Conservation (phyloP, 2,113 vertebrate genomes). For the Poeciliopsis turrubarensis region DNA sequence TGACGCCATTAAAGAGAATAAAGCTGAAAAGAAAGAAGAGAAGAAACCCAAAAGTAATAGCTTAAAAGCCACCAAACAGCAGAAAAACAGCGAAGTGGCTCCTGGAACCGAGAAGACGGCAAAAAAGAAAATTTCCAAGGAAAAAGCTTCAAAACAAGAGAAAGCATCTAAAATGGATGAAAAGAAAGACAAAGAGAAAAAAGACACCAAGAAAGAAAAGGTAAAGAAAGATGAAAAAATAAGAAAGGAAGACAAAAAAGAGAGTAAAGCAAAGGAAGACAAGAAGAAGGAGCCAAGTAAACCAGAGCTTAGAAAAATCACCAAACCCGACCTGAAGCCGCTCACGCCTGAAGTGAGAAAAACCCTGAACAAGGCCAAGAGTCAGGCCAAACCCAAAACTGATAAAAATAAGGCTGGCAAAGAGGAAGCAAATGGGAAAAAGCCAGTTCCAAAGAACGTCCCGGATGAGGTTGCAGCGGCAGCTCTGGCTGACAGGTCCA, state of each 20-base stretch:
- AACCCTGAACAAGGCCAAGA: constrained; percentile 93
- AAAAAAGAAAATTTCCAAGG: constrained; percentile 91
- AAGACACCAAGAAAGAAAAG: constrained; percentile 90
- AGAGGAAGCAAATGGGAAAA: constrained; percentile 81
- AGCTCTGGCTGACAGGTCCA: constrained; percentile 81
- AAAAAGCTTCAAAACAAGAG: constrained; percentile 90
- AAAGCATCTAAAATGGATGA: constrained; percentile 90
- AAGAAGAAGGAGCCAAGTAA: constrained; percentile 90
- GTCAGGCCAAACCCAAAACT: constrained; percentile 84
- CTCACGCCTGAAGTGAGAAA: constrained; percentile 96
- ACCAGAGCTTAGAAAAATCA: constrained; percentile 88
- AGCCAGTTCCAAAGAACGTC: constrained; percentile 69
- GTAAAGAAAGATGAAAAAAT: constrained; percentile 86
- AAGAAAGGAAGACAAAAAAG: constrained; percentile 90
- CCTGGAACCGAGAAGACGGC: constrained; percentile 84
- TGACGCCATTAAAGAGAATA: constrained; percentile 87
- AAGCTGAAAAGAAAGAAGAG: constrained; percentile 84
- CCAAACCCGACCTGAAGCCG: constrained; percentile 92
- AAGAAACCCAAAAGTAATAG: constrained; percentile 86
- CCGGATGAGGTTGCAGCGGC: constrained; percentile 68
- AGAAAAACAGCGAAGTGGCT: constrained; percentile 83
- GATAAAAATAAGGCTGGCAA: constrained; percentile 87
- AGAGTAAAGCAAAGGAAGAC: constrained; percentile 86
- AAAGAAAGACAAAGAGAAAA: constrained; percentile 95
- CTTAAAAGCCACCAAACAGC: constrained; percentile 84